A percentile compares a stretch with the other conserved stretches of the same genome.
These are phyloP conservation scores for Lysandra bellargus DNA, from an alignment of 2,888 invertebrate genomes.

Conservation along the genomic window DNA sequence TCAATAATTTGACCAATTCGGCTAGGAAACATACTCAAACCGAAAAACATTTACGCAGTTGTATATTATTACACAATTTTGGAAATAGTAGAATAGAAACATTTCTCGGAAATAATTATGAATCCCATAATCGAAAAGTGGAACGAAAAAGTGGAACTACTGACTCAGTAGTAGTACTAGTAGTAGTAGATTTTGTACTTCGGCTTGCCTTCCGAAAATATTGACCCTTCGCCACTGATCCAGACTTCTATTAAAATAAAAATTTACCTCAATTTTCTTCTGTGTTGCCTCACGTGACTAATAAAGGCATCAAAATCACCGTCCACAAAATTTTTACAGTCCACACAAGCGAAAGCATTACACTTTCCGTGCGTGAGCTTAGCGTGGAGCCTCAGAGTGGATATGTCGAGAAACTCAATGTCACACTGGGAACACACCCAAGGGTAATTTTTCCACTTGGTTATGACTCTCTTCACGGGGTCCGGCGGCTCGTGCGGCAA, in stretches of 20 bases:
- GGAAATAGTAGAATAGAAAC: no score
- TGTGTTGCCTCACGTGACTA: conserved; percentile 83
- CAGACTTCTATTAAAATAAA: background rate
- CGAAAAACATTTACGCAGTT: no score
- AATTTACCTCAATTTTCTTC: conserved; percentile 77
- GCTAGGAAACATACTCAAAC: no score
- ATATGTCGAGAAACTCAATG: conserved; percentile 63
- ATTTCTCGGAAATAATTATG: no score
- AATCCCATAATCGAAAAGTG: no score
- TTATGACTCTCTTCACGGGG: conserved; percentile 51
- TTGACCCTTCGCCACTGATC: no score
- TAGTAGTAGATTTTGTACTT: no score
- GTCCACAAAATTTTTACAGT: conserved; percentile 80
- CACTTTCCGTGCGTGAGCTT: conserved; percentile 82
- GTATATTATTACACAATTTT: no score
- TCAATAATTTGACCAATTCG: no score
- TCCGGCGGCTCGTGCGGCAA: conserved; percentile 58
- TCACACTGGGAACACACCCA: conserved; percentile 69
- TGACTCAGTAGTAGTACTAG: no score
- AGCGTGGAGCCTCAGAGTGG: conserved; percentile 80
- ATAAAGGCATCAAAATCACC: conserved; percentile 83
- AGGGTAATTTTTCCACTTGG: conserved; percentile 66
- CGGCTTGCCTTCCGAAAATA: no score
- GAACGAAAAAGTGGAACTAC: no score
- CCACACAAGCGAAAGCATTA: conserved; percentile 83